These are phyloP conservation scores for Sipha maydis DNA, from an alignment of 2,888 invertebrate genomes.

Conservation along the genomic window DNA sequence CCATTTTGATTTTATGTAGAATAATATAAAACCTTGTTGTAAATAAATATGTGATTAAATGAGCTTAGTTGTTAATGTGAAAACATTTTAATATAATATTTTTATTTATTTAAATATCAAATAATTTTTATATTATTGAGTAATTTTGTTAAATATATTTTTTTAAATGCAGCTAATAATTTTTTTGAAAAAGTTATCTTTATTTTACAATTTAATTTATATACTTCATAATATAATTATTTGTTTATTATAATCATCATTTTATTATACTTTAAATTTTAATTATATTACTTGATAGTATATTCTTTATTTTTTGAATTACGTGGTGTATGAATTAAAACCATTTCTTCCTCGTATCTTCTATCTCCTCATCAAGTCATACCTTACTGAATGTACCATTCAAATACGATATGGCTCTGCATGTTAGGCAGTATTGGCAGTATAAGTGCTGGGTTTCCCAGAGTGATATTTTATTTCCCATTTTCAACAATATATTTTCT, in stretches of 20 bases:
- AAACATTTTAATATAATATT: constrained; percentile 1
- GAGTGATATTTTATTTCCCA: too few relatives aligned
- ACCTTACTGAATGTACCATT: too few relatives aligned
- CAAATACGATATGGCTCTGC: too few relatives aligned
- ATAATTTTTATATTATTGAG: neutral
- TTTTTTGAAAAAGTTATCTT: neutral
- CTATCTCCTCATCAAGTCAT: too few relatives aligned
- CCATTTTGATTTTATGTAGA: neutral
- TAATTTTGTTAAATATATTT: neutral
- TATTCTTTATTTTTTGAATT: neutral
- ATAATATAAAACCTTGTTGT: neutral
- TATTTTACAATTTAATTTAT: neutral
- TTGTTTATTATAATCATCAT: neutral
- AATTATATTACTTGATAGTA: neutral
- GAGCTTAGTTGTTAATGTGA: neutral
- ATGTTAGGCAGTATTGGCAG: too few relatives aligned
- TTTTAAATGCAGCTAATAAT: neutral
- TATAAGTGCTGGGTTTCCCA: too few relatives aligned
- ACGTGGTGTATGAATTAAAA: too few relatives aligned
- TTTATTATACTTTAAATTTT: neutral
- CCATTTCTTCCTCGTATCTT: too few relatives aligned
- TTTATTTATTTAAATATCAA: neutral
- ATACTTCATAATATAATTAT: neutral
- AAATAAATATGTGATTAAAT: neutral
- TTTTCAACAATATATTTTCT: too few relatives aligned